These are phyloP conservation scores for Daubentonia madagascariensis DNA, from an alignment of 2,113 vertebrate genomes.

Conservation along the genomic window DNA sequence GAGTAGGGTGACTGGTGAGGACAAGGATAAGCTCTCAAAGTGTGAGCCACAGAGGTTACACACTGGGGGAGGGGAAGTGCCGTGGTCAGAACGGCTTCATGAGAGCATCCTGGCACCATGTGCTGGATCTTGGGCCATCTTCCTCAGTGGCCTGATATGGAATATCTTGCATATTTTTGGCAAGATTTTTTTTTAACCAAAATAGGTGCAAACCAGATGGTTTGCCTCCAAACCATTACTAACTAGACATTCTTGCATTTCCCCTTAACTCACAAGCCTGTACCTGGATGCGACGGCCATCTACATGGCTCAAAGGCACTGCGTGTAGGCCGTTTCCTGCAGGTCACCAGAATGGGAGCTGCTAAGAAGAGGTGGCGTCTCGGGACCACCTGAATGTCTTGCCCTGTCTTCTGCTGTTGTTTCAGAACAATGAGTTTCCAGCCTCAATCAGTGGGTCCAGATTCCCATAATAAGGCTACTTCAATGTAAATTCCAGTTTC, in stretches of 20 bases:
- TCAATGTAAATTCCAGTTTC: not conserved
- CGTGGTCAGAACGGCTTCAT: accelerated
- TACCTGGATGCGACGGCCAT: accelerated
- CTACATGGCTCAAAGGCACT: accelerated
- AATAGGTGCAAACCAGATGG: not conserved
- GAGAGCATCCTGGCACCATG: accelerated
- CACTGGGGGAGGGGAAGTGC: accelerated
- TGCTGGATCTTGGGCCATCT: not conserved
- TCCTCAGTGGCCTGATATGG: not conserved
- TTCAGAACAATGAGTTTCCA: not conserved
- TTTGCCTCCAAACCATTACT: not conserved
- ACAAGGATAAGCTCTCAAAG: accelerated
- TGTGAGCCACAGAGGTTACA: accelerated
- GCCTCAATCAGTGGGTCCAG: accelerated
- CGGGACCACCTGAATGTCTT: accelerated
- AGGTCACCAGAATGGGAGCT: accelerated
- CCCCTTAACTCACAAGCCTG: not conserved
- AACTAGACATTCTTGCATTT: not conserved
- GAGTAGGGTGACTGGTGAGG: accelerated
- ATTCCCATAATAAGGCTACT: not conserved
- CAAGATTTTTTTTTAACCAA: not conserved
- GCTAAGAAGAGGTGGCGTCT: accelerated
- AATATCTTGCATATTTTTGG: not conserved
- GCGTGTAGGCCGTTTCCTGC: not conserved
- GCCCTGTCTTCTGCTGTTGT: accelerated